These are phyloP conservation scores for Megastigmus dorsalis DNA, from an alignment of 2,888 invertebrate genomes.

Conservation along the genomic window DNA sequence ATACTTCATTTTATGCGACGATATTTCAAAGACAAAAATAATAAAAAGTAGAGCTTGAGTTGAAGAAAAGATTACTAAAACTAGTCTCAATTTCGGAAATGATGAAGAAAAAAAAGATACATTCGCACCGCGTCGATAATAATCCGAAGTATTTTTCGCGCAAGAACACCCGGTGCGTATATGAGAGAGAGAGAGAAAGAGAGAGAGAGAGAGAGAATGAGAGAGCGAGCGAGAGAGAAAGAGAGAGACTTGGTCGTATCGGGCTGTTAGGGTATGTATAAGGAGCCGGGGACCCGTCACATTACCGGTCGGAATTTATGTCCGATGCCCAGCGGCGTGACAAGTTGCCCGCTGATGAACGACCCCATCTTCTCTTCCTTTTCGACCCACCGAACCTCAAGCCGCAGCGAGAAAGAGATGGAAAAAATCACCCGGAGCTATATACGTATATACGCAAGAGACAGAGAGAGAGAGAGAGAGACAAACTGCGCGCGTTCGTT, in stretches of 20 bases:
- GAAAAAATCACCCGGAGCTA: background rate
- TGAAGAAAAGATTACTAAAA: background rate
- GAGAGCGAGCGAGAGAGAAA: background rate
- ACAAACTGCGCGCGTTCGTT: constrained; percentile 58
- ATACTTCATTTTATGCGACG: background rate
- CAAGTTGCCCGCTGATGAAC: constrained; percentile 74
- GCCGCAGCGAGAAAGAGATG: background rate
- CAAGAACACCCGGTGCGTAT: constrained; percentile 65
- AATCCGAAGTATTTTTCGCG: constrained; percentile 37
- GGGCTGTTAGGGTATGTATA: no score
- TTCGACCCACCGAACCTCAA: background rate
- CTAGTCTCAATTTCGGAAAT: background rate
- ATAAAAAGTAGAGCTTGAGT: background rate
- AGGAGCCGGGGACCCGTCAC: constrained; percentile 72
- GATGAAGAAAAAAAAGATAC: background rate
- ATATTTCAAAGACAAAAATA: background rate
- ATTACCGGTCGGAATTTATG: constrained; percentile 74
- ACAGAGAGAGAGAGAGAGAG: background rate
- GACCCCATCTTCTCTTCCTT: constrained; percentile 60
- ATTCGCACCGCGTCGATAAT: constrained; percentile 10
- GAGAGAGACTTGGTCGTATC: constrained; percentile 50
- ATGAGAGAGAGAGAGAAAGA: constrained; percentile 38
- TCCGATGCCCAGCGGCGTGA: constrained; percentile 74
- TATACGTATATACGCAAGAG: no score
- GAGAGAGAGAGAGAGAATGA: background rate